These are phyloP conservation scores for Spisula solida DNA, from an alignment of 2,888 invertebrate species.

Conservation along the genomic window DNA sequence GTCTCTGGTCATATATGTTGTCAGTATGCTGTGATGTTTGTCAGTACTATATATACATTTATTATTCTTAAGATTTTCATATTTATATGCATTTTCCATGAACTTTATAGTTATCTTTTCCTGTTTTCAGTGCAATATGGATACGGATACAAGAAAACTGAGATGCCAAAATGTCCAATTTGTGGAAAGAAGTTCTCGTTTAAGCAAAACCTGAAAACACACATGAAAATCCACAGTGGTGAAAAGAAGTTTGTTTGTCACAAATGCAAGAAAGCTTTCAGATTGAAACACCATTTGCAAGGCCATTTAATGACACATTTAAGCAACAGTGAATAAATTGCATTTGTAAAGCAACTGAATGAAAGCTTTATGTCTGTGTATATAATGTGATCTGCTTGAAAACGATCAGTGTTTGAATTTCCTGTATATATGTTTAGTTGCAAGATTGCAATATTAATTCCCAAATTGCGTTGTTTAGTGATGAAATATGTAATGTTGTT, in stretches of 20 bases:
- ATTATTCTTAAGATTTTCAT: background rate
- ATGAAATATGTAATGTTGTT: too few species aligned
- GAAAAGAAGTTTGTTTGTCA: constrained; percentile 53
- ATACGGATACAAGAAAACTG: background rate
- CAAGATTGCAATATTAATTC: too few species aligned
- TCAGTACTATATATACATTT: background rate
- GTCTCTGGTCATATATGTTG: too few species aligned
- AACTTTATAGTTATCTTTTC: background rate
- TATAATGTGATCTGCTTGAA: background rate
- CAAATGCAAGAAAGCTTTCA: constrained; percentile 52
- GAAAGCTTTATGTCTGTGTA: background rate
- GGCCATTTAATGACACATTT: constrained; percentile 53
- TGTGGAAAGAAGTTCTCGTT: constrained; percentile 54
- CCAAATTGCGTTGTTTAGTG: too few species aligned
- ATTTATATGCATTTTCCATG: too few species aligned
- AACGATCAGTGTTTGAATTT: background rate
- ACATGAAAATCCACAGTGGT: constrained; percentile 56
- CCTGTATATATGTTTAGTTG: too few species aligned
- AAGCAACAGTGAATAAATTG: background rate
- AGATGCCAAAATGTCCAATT: constrained; percentile 32
- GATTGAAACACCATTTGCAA: constrained; percentile 53
- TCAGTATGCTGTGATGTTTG: too few species aligned
- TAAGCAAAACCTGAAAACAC: constrained; percentile 59
- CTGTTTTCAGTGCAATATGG: background rate
- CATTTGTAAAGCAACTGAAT: background rate